Conservation (phyloP, 2,888 invertebrate genomes). For the Melanotus villosus region DNA sequence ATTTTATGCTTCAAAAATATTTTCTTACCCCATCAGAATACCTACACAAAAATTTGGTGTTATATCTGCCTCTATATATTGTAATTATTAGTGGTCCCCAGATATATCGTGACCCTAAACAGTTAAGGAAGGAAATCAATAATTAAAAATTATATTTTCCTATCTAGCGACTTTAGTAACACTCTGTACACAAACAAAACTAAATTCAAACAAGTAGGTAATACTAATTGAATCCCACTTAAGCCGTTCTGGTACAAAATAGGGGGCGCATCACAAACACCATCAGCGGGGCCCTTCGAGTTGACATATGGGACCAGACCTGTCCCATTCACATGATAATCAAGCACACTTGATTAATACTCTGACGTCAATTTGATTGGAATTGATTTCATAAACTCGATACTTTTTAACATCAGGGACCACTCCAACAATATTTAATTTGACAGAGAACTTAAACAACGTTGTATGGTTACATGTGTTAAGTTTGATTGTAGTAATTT, state of each 20-base stretch:
- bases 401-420: conserved; percentile 51
- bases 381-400: conserved; percentile 65
- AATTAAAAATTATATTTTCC: too few species aligned
- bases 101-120: too few species aligned
- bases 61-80: too few species aligned
- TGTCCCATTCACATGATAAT: conserved; percentile 64
- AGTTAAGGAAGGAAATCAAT: too few species aligned
- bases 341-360: conserved; percentile 65
- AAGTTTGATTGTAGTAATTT: too few species aligned
- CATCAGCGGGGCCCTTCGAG: conserved; percentile 55
- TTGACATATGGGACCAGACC: conserved; percentile 64
- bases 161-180: too few species aligned
- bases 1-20: too few species aligned
- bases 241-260: conserved; percentile 52
- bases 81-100: too few species aligned
- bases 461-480: conserved; percentile 1
- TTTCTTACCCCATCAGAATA: too few species aligned
- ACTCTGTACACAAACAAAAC: neutral
- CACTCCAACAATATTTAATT: conserved; percentile 46
- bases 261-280: conserved; percentile 51
- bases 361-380: conserved; percentile 65
- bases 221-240: conserved; percentile 49
- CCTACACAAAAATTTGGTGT: too few species aligned
- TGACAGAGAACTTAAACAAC: conserved; percentile 31
- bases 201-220: conserved; percentile 18